Evolutionary conservation across 2,113 vertebrate genomes (phyloP).

Genomic region (Arvicanthis niloticus): DNA sequence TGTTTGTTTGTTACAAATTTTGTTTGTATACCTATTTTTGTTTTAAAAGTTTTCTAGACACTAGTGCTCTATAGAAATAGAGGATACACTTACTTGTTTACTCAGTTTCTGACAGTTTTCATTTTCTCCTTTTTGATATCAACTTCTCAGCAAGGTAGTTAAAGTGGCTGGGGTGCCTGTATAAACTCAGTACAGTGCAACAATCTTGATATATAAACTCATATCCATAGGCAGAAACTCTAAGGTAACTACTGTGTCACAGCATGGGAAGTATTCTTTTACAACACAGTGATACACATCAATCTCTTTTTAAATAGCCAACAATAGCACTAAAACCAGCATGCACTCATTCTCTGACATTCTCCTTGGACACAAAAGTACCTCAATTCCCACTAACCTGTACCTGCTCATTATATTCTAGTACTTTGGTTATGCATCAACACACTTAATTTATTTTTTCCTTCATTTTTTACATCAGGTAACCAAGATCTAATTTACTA

Average conservation of each 20-base stretch:
- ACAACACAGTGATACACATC: slow-evolving; percentile 66
- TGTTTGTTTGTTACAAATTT: not conserved
- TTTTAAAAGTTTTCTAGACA: not conserved
- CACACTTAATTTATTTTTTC: slow-evolving; percentile 69
- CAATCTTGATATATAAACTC: slow-evolving; percentile 59
- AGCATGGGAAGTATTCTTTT: slow-evolving; percentile 72
- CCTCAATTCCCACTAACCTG: slow-evolving; percentile 70
- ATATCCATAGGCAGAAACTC: slow-evolving; percentile 68
- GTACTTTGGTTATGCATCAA: slow-evolving; percentile 67
- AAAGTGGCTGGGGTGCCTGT: not conserved
- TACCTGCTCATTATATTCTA: slow-evolving; percentile 75
- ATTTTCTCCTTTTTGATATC: not conserved
- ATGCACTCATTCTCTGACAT: slow-evolving; percentile 58
- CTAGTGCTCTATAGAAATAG: not conserved
- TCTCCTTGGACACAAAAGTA: slow-evolving; percentile 48
- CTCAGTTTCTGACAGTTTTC: not conserved
- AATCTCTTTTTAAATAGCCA: slow-evolving; percentile 75
- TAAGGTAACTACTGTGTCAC: slow-evolving; percentile 74
- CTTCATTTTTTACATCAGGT: slow-evolving; percentile 60
- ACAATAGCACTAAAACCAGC: slow-evolving; percentile 69
- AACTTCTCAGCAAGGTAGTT: slow-evolving; percentile 59
- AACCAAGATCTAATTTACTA: slow-evolving; percentile 74
- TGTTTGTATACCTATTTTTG: not conserved
- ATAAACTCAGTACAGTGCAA: slow-evolving; percentile 43
- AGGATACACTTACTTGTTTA: not conserved